phyloP scores from a whole-genome alignment of 2,888 invertebrate genomes.

The Trachelus tabidus region DNA sequence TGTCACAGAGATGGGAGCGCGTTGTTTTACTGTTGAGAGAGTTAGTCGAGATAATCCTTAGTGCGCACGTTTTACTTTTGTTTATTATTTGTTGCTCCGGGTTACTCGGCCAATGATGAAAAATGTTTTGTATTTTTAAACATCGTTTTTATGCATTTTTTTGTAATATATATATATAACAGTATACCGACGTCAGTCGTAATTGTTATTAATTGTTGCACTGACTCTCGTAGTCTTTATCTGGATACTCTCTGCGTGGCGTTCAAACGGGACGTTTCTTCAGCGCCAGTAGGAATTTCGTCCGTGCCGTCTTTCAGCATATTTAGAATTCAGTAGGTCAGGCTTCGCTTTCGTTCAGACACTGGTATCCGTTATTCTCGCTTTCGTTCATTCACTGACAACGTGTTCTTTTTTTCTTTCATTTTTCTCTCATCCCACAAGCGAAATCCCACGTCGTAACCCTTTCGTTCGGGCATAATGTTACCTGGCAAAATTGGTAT shows the following conservation, averaged over 20 bases:
- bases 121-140: background rate
- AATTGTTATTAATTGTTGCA: slow-evolving; percentile 11
- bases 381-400: slow-evolving; percentile 23
- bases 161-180: background rate
- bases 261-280: background rate
- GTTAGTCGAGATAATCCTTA: background rate
- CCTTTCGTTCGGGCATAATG: background rate
- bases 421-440: slow-evolving; percentile 14
- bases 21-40: background rate
- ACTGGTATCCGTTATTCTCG: slow-evolving; percentile 25
- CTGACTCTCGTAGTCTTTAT: background rate
- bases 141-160: background rate
- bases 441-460: background rate
- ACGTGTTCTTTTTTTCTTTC: background rate
- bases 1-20: background rate
- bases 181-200: background rate
- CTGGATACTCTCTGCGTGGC: background rate
- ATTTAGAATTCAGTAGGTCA: slow-evolving; percentile 60
- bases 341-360: slow-evolving; percentile 59
- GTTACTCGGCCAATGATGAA: background rate
- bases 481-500: background rate
- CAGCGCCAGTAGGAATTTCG: background rate
- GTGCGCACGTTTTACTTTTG: background rate
- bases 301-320: slow-evolving; percentile 37
- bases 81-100: background rate